These are phyloP conservation scores for Cataglyphis rosenhaueri DNA, from an alignment of 2,888 invertebrate species.

Conservation along the genomic window DNA sequence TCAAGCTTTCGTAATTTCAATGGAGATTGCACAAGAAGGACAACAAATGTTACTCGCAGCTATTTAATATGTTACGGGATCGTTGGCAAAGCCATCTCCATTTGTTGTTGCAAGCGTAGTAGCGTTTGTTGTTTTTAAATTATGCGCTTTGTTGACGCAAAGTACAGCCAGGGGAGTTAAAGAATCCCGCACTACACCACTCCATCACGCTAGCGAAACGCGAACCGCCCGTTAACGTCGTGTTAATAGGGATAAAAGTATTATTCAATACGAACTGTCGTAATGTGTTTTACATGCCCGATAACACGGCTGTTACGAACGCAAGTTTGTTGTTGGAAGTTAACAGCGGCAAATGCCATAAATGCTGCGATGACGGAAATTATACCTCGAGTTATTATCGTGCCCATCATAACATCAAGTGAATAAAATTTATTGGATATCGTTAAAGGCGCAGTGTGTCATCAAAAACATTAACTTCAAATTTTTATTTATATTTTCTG, in stretches of 20 bases:
- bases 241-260: conserved; percentile 25
- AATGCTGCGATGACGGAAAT: conserved; percentile 6
- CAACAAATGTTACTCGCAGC: not conserved
- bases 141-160: conserved; percentile 36
- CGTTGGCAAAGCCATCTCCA: not conserved
- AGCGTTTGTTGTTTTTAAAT: conserved; percentile 42
- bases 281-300: not conserved
- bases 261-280: conserved; percentile 17
- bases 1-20: conserved; percentile 3
- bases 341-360: conserved; percentile 13
- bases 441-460: not conserved
- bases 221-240: conserved; percentile 6
- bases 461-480: not conserved
- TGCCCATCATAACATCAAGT: not conserved
- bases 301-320: not conserved
- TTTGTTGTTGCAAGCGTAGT: not conserved
- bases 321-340: not conserved
- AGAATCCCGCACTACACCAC: not conserved
- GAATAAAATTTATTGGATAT: conserved; percentile 14
- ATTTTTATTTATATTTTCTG: not conserved
- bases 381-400: conserved; percentile 17
- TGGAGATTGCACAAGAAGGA: not conserved
- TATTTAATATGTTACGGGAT: conserved; percentile 8
- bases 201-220: not conserved
- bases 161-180: conserved; percentile 9